Conservation (phyloP, 2,797 vertebrate species). For the Mionectes olivaceus region DNA sequence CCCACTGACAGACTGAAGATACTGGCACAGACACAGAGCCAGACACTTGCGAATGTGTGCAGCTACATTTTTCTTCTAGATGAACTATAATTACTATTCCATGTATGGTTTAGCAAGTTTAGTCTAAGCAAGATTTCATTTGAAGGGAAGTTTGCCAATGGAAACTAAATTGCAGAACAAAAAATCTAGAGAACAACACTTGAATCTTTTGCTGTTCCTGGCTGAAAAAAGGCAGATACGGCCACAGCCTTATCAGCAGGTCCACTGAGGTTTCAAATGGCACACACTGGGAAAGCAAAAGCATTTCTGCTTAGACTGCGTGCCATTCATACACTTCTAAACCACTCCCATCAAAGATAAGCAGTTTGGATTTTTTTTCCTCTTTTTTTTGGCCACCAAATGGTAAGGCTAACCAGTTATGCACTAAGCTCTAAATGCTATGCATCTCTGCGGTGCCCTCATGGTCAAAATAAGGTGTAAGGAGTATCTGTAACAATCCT, state of each 20-base stretch:
- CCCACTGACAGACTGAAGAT: neutral
- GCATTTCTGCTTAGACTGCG: neutral
- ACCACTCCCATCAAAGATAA: neutral
- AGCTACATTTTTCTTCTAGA: neutral
- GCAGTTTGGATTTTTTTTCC: neutral
- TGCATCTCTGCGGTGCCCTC: neutral
- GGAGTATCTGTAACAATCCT: neutral
- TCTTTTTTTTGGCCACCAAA: neutral
- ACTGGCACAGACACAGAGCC: neutral
- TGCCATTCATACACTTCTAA: neutral
- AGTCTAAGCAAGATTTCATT: neutral
- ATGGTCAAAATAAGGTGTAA: neutral
- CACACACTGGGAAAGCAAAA: neutral
- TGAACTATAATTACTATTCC: neutral
- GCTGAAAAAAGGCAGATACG: neutral
- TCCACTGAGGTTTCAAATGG: neutral
- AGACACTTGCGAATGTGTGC: neutral
- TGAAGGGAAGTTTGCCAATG: neutral
- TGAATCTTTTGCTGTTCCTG: constrained; percentile 35
- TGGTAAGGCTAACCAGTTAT: neutral
- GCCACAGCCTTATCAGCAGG: neutral
- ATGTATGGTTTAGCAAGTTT: neutral
- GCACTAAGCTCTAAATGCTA: neutral
- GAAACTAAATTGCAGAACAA: neutral
- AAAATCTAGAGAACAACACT: neutral